Percentiles rank a stretch among this genome's conserved stretches.
phyloP scores from a whole-genome alignment of 2,113 vertebrate genomes.

The Oceanites oceanicus region DNA sequence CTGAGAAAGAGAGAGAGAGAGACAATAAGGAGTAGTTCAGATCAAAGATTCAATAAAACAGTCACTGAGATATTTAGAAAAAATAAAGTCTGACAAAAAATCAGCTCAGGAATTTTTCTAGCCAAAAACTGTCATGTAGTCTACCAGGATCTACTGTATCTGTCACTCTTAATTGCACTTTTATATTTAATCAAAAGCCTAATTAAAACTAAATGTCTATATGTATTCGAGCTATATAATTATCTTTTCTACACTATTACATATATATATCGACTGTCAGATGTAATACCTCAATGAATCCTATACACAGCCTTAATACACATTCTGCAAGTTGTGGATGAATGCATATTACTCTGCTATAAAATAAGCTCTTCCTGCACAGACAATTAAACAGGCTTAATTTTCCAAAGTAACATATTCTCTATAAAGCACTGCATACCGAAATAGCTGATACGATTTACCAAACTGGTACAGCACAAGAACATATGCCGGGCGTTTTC shows the following conservation, averaged over 20 bases:
- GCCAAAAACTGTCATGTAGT: neutral
- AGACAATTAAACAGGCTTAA: neutral
- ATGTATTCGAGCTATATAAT: neutral
- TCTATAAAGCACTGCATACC: neutral
- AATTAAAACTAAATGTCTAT: slow-evolving; percentile 25
- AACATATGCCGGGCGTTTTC: neutral
- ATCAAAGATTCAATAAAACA: neutral
- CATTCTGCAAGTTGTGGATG: neutral
- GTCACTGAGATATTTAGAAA: neutral
- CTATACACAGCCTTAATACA: neutral
- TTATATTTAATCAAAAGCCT: slow-evolving; percentile 8
- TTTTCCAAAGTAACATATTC: neutral
- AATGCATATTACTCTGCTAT: neutral
- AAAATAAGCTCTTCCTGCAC: neutral
- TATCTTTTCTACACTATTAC: neutral
- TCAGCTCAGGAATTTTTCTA: neutral
- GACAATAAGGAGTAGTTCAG: neutral
- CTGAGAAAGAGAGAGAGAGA: neutral
- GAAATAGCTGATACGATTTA: neutral
- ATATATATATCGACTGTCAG: neutral
- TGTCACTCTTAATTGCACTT: neutral
- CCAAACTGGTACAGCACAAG: neutral
- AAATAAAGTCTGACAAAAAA: neutral
- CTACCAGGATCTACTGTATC: neutral
- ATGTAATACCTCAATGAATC: neutral